Percentiles rank a stretch among this genome's conserved stretches.
Conservation (phyloP, 2,888 invertebrate species). For the Eustalomyia histrio region DNA sequence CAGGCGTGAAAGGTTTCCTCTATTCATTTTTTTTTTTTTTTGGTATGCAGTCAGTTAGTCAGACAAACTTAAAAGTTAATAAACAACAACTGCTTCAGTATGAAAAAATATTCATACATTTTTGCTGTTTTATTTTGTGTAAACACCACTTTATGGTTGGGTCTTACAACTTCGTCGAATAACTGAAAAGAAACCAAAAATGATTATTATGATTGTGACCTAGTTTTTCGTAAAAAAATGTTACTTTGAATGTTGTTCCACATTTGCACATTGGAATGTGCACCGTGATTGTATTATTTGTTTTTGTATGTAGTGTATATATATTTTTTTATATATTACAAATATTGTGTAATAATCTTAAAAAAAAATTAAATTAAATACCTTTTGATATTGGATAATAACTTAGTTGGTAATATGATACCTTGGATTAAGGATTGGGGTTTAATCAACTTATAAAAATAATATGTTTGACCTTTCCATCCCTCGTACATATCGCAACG, state of each 20-base stretch:
- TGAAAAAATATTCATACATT: constrained; percentile 35
- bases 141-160: constrained; percentile 51
- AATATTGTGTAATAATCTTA: constrained; percentile 46
- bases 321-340: neutral
- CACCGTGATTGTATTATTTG: constrained; percentile 44
- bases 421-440: neutral
- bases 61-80: constrained; percentile 35
- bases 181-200: constrained; percentile 34
- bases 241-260: constrained; percentile 65
- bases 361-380: constrained; percentile 53
- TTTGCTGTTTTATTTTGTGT: constrained; percentile 12
- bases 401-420: neutral
- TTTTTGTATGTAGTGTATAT: neutral
- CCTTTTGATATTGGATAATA: constrained; percentile 49
- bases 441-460: too few relatives aligned
- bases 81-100: constrained; percentile 20
- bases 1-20: constrained; percentile 64
- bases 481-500: too few relatives aligned
- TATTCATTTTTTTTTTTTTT: constrained; percentile 39
- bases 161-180: constrained; percentile 35
- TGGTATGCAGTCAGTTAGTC: constrained; percentile 1
- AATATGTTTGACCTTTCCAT: too few relatives aligned
- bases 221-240: constrained; percentile 59
- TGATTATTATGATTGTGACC: constrained; percentile 64
- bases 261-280: constrained; percentile 64